These are phyloP conservation scores for Halichoerus grypus DNA, from an alignment of 2,113 vertebrate species.

Conservation along the genomic window DNA sequence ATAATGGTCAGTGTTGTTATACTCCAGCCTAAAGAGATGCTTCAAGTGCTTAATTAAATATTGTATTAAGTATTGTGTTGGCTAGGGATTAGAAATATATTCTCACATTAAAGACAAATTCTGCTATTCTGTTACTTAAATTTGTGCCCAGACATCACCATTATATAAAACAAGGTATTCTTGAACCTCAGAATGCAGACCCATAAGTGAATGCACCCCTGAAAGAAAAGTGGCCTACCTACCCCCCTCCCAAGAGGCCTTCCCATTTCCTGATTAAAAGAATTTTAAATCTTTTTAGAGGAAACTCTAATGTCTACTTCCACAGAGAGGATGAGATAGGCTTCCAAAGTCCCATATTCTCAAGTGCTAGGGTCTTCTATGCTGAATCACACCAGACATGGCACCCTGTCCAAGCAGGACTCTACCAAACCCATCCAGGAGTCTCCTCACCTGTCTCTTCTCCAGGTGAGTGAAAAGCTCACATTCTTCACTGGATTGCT, in stretches of 20 bases:
- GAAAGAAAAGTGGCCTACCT: background rate
- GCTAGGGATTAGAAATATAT: background rate
- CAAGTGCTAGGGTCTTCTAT: background rate
- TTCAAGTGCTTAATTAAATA: background rate
- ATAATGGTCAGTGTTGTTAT: background rate
- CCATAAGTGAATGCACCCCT: background rate
- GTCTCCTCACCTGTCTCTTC: background rate
- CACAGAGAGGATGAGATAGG: background rate
- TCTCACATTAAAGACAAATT: background rate
- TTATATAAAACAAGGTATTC: background rate
- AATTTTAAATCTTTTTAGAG: background rate
- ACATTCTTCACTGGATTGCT: background rate
- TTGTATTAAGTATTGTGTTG: background rate
- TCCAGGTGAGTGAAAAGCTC: background rate
- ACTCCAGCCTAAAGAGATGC: background rate
- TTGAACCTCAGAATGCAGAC: background rate
- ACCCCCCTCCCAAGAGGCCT: background rate
- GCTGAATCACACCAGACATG: background rate
- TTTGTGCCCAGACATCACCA: constrained; percentile 13
- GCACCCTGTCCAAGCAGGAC: background rate
- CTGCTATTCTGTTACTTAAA: background rate
- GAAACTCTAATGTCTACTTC: background rate
- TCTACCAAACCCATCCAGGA: background rate
- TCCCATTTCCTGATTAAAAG: background rate
- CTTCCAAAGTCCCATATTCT: background rate